A percentile compares a stretch with the other conserved stretches of the same genome.
Evolutionary conservation across 2,888 invertebrate genomes (phyloP).

Genomic region (Digitonthophagus gazella): DNA sequence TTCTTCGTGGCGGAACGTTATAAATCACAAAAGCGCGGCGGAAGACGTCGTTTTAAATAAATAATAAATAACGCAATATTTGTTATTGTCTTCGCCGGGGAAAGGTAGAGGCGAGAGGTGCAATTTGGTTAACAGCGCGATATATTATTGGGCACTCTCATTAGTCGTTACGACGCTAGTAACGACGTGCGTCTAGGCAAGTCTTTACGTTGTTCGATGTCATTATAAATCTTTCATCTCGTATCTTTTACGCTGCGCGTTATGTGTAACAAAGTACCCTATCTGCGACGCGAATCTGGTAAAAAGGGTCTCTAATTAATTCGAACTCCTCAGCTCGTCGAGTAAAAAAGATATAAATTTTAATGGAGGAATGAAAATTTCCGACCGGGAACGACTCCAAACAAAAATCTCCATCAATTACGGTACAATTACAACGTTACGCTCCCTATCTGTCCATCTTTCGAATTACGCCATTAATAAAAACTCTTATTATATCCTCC

Average conservation of each 20-base stretch:
- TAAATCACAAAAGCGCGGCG: slow-evolving; percentile 14
- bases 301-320: slow-evolving; percentile 10
- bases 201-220: slow-evolving; percentile 22
- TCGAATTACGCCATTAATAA: slow-evolving; percentile 6
- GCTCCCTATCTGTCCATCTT: background rate
- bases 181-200: slow-evolving; percentile 20
- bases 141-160: slow-evolving; percentile 28
- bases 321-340: background rate
- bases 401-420: slow-evolving; percentile 1
- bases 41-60: slow-evolving; percentile 19
- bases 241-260: slow-evolving; percentile 6
- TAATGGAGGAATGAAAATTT: slow-evolving; percentile 1
- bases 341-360: background rate
- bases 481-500: background rate
- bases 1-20: slow-evolving; percentile 1
- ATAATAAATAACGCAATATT: slow-evolving; percentile 23
- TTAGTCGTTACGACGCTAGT: slow-evolving; percentile 23
- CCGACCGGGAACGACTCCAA: background rate
- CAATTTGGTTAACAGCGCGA: slow-evolving; percentile 28
- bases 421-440: slow-evolving; percentile 6
- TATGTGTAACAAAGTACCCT: slow-evolving; percentile 10
- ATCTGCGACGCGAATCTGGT: slow-evolving; percentile 15
- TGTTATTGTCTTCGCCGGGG: slow-evolving; percentile 18
- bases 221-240: slow-evolving; percentile 26
- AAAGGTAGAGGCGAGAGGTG: slow-evolving; percentile 6